Conservation (phyloP, 1,140 invertebrate species). For the Leucophenga varia region DNA sequence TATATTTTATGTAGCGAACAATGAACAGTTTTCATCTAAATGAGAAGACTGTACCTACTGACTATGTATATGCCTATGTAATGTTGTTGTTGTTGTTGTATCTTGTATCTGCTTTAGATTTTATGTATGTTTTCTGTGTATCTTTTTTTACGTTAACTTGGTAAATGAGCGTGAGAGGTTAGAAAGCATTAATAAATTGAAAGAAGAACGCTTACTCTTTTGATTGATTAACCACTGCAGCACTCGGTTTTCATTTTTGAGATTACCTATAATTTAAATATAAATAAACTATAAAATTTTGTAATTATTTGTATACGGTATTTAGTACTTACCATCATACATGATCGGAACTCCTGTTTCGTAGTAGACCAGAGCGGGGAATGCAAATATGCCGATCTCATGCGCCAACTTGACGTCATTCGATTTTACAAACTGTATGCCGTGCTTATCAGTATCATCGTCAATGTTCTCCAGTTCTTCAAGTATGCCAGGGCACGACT, state of each 20-base stretch:
- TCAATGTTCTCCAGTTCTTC: constrained; percentile 92
- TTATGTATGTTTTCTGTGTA: too few species aligned
- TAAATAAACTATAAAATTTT: not conserved
- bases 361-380: constrained; percentile 88
- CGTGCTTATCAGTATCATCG: constrained; percentile 88
- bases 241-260: constrained; percentile 93
- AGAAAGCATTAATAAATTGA: constrained; percentile 43
- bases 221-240: constrained; percentile 93
- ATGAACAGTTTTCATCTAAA: too few species aligned
- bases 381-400: constrained; percentile 87
- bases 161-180: constrained; percentile 43
- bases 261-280: constrained; percentile 77
- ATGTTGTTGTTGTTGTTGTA: too few species aligned
- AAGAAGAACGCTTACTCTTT: constrained; percentile 77
- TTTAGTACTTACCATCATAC: constrained; percentile 81
- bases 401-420: constrained; percentile 86
- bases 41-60: too few species aligned
- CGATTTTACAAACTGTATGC: constrained; percentile 92
- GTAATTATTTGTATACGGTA: not conserved
- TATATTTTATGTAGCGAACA: too few species aligned
- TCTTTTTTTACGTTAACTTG: too few species aligned
- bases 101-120: too few species aligned
- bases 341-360: constrained; percentile 91
- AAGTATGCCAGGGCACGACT: constrained; percentile 78
- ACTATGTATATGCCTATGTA: too few species aligned